These are phyloP conservation scores for Cosmia pyralina DNA, from an alignment of 2,888 invertebrate genomes.

Conservation along the genomic window DNA sequence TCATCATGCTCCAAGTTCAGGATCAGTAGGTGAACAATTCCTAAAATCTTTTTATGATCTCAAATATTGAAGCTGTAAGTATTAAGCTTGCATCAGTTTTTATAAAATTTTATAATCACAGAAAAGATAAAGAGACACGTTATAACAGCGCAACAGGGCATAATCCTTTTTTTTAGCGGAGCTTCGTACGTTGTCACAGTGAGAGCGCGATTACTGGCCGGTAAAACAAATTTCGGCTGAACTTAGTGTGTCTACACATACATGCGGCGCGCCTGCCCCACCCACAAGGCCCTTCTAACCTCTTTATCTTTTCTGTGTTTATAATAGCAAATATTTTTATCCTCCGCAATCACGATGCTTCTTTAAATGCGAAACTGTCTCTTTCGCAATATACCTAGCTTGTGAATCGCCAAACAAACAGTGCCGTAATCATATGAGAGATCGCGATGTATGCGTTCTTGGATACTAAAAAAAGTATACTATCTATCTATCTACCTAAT, in stretches of 20 bases:
- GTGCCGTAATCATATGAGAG: neutral
- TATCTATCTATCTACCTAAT: too few relatives aligned
- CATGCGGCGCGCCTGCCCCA: too few relatives aligned
- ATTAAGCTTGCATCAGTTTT: neutral
- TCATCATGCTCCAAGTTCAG: neutral
- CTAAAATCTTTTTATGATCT: neutral
- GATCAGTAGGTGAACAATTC: neutral
- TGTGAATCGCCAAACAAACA: neutral
- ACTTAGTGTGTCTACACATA: too few relatives aligned
- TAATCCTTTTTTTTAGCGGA: too few relatives aligned
- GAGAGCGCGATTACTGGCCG: too few relatives aligned
- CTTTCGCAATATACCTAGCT: neutral
- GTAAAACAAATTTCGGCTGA: too few relatives aligned
- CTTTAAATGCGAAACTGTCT: neutral
- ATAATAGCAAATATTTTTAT: constrained; percentile 8
- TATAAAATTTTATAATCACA: neutral
- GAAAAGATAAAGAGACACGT: too few relatives aligned
- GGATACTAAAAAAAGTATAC: neutral
- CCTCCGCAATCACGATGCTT: neutral
- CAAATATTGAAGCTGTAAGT: neutral
- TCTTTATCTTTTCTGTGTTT: too few relatives aligned
- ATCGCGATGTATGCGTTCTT: neutral
- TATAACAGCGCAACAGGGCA: too few relatives aligned
- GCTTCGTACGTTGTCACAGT: too few relatives aligned
- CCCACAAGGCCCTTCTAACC: too few relatives aligned